Evolutionary conservation across 2,888 invertebrate species (phyloP), one percentile per base, ranked within the genome.

Genomic region (Lapara coniferarum): DNA sequence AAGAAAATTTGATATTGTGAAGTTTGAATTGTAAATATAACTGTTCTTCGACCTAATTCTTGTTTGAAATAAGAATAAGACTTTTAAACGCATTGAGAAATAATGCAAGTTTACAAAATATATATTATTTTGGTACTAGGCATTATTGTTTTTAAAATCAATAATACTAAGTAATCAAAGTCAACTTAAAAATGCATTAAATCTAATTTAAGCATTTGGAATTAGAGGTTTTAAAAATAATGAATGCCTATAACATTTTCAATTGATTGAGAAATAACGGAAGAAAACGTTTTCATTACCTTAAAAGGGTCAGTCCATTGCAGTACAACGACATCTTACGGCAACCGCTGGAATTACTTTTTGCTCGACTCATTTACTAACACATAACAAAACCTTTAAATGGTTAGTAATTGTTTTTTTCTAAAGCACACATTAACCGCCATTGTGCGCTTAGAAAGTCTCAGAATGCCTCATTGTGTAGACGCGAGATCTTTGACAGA

Each of bases 401-500:
- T 63, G 63, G 19, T 49, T 7, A 46, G 46, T 63, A 63, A 63
- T 63, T 63, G 46, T 44, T 63, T 63, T 63, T 63, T 63, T 63
- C 19, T 55, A 2, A 55, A 55, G 59, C 46, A 63, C 19, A 46
- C 59, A 59, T 59, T 59, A 63, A 46, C 10, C 10, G 19, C 75
- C 71, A 77, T 78, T 78, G 78, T 78, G 66, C 66, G 69, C 68
- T 66, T 76, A 78, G 80, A 80, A 80, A 80, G 80, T 75, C 68
- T 49, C 53, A 59, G 66, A 73, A 69, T 68, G 70, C 71, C 46
- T 72, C 72, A 76, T 78, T 77, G 77, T 77, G 67, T 71, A 19
- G 67, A 68, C 67, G 16, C n/a, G 59, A 63, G 59, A 63, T 69
- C 59, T 63, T 59, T 69, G 58, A 59, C 37, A 57, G 67, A 69